Evolutionary conservation across 2,797 vertebrate species (phyloP), one percentile per base, ranked within the genome.

Genomic region (Danio albolineatus): DNA sequence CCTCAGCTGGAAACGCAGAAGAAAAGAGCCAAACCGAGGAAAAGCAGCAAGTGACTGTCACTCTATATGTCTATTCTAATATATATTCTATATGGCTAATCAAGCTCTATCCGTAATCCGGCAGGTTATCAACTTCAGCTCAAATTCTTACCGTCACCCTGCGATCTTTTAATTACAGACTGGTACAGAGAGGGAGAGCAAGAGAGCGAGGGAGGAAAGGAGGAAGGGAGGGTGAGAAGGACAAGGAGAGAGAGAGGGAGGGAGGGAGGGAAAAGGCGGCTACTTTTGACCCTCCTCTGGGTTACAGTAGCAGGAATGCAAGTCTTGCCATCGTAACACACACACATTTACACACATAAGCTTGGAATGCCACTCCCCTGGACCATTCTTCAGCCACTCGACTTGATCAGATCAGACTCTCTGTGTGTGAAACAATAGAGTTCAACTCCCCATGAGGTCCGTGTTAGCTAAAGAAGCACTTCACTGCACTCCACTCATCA

Each of bases 261-360:
- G 66, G 57, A 44, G 44, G 43, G 64, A 67, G 57, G 77, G 81
- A 69, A 65, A 71, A 84, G 81, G 76, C 80, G 70, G 56, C 36
- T 67, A 72, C 79, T 67, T 81, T 64, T 36, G 76, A 71, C 82
- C 84, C 79, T 85, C 84, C 78, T 79, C 85, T 82, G 77, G 77
- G 83, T 87, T 87, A 86, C 85, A 64, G 84, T 85, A 86, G 81
- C 79, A 79, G 48, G 77, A 88, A 88, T 88, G 83, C 7, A 39
- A 80, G 64, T 67, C 61, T 73, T 77, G 51, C 62, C 51, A 73
- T 48, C 38, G 38, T 17, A 61, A 44, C 53, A 59, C 38, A 76
- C 70, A 70, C 64, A 46, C 65, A 76, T 67, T 72, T 67, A 61
- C 65, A 76, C 38, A 76, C 60, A 78, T 9, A 21, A 71, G 75